Base-by-base conservation (phyloP, 2,113 vertebrate species). In the Nyctereutes procyonoides region DNA sequence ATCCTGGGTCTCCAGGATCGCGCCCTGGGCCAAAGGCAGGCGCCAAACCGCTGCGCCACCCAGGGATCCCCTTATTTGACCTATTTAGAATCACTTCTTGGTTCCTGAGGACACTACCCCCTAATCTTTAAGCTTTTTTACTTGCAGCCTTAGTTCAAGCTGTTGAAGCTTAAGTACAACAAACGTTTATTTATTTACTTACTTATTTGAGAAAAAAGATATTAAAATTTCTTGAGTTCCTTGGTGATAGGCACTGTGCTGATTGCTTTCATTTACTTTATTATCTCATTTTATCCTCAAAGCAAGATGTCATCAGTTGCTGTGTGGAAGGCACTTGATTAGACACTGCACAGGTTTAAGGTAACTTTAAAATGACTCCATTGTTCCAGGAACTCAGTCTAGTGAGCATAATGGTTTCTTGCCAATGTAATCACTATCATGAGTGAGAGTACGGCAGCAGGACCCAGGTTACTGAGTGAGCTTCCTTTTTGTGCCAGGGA, bases 361-460 rank as follows among this genome's bases (percentile, higher is more conserved):
- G n/a, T 38, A 19, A 22, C n/a, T 53, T 62, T 9, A 48, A 43
- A 69, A 69, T 32, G 43, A 28, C 51, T 77, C 24, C 51, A 3
- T 58, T 38, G 35, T 13, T 56, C 56, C 24, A 20, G 35, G 19
- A 65, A 4, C 55, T 35, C n/a, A 35, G 85, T 65, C 77, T 55
- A 1, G 48, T 30, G 28, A 32, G 15, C 4, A 2, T 1, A 3
- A 8, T 3, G 6, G 3, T 28, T 43, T 71, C 8, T 43, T 0
- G 9, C 58, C 65, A 22, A 20, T 1, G 1, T 1, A 35, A 12
- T 7, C 12, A 1, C 12, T 10, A 2, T 24, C 56, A 3, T 30
- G 19, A 10, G 74, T 0, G 53, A 48, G 48, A 8, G 15, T 24
- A n/a, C 4, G 2, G 76, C 15, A 4, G 22, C 51, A 28, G 5